A percentile compares a stretch with the other conserved stretches of the same genome.
Evolutionary conservation across 2,113 vertebrate species (phyloP).

Genomic region (Menidia beryllina): DNA sequence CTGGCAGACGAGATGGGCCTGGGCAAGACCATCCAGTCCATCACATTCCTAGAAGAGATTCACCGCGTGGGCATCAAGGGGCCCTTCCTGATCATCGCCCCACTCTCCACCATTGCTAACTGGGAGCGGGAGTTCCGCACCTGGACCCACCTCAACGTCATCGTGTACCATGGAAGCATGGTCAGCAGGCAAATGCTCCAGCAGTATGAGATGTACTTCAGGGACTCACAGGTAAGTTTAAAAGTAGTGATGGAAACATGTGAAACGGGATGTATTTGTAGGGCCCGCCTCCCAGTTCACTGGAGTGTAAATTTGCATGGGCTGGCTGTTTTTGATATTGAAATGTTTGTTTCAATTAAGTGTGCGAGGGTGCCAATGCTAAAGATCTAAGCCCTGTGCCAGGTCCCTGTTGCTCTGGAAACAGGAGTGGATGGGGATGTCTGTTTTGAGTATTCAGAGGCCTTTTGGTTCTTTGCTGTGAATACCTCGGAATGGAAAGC

Average conservation of each 20-base stretch:
- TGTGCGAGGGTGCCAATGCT: neutral
- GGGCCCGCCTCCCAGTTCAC: neutral
- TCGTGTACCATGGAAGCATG: conserved; percentile 97
- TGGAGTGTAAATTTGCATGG: neutral
- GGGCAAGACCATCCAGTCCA: conserved; percentile 98
- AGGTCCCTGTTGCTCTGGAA: neutral
- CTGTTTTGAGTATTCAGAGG: neutral
- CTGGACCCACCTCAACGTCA: conserved; percentile 95
- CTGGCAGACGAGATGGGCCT: conserved; percentile 99
- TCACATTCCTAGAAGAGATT: conserved; percentile 97
- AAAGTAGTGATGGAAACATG: neutral
- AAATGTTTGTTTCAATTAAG: neutral
- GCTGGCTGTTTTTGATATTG: neutral
- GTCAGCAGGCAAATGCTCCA: conserved; percentile 99
- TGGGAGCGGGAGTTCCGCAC: conserved; percentile 98
- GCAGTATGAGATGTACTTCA: conserved; percentile 99
- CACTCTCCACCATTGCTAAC: conserved; percentile 97
- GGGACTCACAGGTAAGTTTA: conserved; percentile 90
- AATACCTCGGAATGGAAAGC: conserved; percentile 30
- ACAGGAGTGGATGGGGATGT: neutral
- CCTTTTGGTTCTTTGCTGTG: conserved; percentile 12
- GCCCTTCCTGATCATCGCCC: conserved; percentile 97
- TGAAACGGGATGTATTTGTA: neutral
- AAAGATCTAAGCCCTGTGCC: neutral
- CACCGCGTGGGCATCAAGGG: conserved; percentile 88